These are phyloP conservation scores for Altica lythri DNA, from an alignment of 2,888 invertebrate species.

Conservation along the genomic window DNA sequence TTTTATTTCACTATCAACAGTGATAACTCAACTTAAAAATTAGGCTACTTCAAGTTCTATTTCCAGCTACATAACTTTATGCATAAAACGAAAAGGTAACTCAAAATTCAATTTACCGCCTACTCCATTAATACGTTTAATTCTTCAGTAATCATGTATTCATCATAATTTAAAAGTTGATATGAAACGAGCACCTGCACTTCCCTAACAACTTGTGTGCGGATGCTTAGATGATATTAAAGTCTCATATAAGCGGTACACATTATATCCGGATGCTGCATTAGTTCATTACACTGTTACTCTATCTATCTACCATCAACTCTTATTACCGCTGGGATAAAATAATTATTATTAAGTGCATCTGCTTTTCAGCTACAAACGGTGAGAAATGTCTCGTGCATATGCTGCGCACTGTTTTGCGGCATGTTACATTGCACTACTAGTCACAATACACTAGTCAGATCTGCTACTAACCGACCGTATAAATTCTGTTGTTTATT, in stretches of 20 bases:
- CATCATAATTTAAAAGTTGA: constrained; percentile 10
- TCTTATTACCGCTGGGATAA: constrained; percentile 10
- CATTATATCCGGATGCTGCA: constrained; percentile 12
- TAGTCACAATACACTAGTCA: neutral
- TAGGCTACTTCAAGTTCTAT: too few relatives aligned
- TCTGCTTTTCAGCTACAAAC: constrained; percentile 20
- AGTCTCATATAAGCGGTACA: constrained; percentile 2
- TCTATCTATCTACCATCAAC: constrained; percentile 3
- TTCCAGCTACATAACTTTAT: too few relatives aligned
- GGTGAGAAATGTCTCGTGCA: constrained; percentile 30
- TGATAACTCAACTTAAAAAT: too few relatives aligned
- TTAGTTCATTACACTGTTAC: constrained; percentile 16
- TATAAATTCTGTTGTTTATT: neutral
- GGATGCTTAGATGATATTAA: constrained; percentile 1
- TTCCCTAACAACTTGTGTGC: neutral
- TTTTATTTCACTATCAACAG: too few relatives aligned
- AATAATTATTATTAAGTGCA: constrained; percentile 27
- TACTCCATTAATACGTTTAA: too few relatives aligned
- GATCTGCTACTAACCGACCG: neutral
- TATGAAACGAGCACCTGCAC: constrained; percentile 4
- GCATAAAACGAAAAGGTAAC: too few relatives aligned
- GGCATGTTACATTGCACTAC: constrained; percentile 7
- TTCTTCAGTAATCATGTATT: too few relatives aligned
- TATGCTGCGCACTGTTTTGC: constrained; percentile 16
- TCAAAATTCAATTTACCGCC: too few relatives aligned